A percentile compares a stretch with the other conserved stretches of the same genome.
Conservation (phyloP, 2,113 vertebrate genomes). For the Callorhinus ursinus region DNA sequence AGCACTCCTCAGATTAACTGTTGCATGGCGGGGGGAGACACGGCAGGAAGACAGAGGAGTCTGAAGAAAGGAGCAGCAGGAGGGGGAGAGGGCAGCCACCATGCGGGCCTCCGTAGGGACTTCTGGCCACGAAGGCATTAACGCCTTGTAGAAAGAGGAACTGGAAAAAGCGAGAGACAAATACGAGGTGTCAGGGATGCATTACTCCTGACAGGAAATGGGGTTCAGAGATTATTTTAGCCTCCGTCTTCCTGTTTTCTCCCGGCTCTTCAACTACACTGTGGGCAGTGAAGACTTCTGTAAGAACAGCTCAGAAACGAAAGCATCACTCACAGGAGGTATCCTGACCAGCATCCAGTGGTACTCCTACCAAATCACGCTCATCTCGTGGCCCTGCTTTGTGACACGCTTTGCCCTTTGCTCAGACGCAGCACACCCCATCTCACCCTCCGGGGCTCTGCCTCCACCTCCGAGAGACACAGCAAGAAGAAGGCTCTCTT, state of each 20-base stretch:
- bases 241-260: not conserved
- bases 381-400: fast-evolving
- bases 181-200: not conserved
- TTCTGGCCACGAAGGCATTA: fast-evolving
- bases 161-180: not conserved
- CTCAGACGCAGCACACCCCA: not conserved
- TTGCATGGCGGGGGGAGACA: fast-evolving
- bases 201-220: not conserved
- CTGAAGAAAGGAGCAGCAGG: not conserved
- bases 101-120: not conserved
- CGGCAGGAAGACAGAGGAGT: not conserved
- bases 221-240: not conserved
- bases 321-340: not conserved
- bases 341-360: fast-evolving
- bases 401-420: not conserved
- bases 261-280: not conserved
- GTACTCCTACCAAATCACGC: not conserved
- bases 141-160: not conserved
- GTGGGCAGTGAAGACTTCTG: not conserved
- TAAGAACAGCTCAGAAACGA: not conserved
- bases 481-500: not conserved
- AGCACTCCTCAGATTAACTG: not conserved
- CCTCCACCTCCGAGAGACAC: not conserved
- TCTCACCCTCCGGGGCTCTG: too few species aligned
- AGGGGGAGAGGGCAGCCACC: fast-evolving